Evolutionary conservation across 92 coral and sea anemone genomes (phyloP).

Genomic region (Phenganax stokvisi): DNA sequence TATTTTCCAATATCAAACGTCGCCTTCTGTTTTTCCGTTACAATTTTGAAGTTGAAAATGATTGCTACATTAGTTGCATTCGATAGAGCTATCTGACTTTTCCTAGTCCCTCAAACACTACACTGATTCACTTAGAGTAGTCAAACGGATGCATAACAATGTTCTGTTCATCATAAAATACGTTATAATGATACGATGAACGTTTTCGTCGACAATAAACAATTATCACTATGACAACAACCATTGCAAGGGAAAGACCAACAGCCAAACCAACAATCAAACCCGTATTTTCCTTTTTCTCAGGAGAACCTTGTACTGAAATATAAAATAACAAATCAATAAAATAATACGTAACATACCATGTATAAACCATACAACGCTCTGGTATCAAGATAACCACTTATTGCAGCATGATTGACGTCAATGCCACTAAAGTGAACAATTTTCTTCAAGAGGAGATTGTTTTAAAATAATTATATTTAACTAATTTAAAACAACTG

Average conservation of each 20-base stretch:
- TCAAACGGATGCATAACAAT: conserved; percentile 41
- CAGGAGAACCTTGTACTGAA: not conserved
- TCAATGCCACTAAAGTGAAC: too few species aligned
- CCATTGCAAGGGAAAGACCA: conserved; percentile 20
- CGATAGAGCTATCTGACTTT: too few species aligned
- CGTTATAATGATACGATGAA: conserved; percentile 31
- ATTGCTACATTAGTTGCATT: too few species aligned
- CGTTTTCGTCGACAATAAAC: conserved; percentile 27
- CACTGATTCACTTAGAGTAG: not conserved
- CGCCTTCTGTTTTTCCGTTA: too few species aligned
- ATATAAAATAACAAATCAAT: not conserved
- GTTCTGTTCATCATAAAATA: conserved; percentile 37
- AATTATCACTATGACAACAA: conserved; percentile 3
- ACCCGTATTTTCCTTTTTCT: conserved; percentile 7
- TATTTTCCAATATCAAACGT: too few species aligned
- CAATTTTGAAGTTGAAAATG: too few species aligned
- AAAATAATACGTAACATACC: not conserved
- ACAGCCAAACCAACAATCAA: conserved; percentile 32
- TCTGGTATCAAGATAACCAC: not conserved
- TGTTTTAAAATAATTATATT: too few species aligned
- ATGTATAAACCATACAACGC: not conserved
- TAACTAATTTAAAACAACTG: too few species aligned
- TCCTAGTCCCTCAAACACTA: not conserved
- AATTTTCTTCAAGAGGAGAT: too few species aligned
- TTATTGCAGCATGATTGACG: too few species aligned